A percentile compares a stretch with the other conserved stretches of the same genome.
Conservation (phyloP, 2,797 vertebrate species). For the Hozukius guyotensis region DNA sequence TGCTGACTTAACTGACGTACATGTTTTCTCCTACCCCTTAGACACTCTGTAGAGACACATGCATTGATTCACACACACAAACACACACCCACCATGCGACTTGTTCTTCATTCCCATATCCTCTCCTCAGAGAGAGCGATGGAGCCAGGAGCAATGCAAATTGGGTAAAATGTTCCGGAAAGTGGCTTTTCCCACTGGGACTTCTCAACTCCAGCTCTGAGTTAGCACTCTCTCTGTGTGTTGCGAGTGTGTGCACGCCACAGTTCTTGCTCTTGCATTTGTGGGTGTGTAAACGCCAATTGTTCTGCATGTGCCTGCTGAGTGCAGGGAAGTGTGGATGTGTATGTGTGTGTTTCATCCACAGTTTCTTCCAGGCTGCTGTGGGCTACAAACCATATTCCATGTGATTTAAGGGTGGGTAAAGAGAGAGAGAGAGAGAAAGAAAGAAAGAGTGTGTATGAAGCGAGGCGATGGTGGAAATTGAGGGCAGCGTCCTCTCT, state of each 20-base stretch:
- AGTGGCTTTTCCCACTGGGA: constrained; percentile 78
- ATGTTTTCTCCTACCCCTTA: constrained; percentile 29
- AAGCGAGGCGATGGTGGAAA: constrained; percentile 28
- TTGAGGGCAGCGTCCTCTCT: constrained; percentile 35
- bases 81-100: background rate
- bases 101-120: constrained; percentile 58
- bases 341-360: constrained; percentile 12
- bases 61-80: constrained; percentile 8
- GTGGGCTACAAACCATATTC: constrained; percentile 16
- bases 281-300: constrained; percentile 25
- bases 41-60: constrained; percentile 32
- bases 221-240: constrained; percentile 49
- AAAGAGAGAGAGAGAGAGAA: background rate
- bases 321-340: constrained; percentile 18
- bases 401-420: constrained; percentile 2
- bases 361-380: background rate
- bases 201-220: constrained; percentile 60
- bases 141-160: constrained; percentile 80
- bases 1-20: constrained; percentile 37
- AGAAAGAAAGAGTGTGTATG: background rate
- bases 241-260: background rate
- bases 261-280: constrained; percentile 27
- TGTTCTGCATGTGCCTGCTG: constrained; percentile 34
- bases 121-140: constrained; percentile 57
- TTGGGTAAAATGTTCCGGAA: constrained; percentile 82